Evolutionary conservation across 2,113 vertebrate genomes (phyloP), one percentile per base, ranked within the genome.

Genomic region (Oryzias melastigma): DNA sequence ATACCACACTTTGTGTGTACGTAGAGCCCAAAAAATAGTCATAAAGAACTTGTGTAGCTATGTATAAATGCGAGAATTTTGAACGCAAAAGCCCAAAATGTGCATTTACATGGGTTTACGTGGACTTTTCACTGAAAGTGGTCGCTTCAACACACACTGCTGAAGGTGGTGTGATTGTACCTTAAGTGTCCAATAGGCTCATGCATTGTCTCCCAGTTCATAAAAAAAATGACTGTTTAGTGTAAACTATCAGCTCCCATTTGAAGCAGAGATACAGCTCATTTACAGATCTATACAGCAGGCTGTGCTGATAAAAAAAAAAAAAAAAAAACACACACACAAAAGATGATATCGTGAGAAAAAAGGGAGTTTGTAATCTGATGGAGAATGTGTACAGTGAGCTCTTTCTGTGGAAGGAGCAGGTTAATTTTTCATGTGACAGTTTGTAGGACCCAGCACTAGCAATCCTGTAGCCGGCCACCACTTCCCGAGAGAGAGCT

Each of bases 381-480:
- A 49, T 45, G 29, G 14, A 69, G 65, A 51, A 83, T 59, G 63
- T 69, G 64, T 62, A 25, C 10, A 12, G 35, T 12, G 35, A 62
- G 53, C 64, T 60, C 52, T 69, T 49, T 83, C 60, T 78, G 58
- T 58, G 42, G 65, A 73, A 69, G n/a, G 56, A 76, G 65, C 65
- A 80, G 79, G 81, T 86, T 75, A 72, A 90, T 88, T 74, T 88
- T 88, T 90, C 75, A 90, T 86, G 73, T 1, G 1, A 60, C 40
- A n/a, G 72, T 86, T 85, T 76, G 71, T 73, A 60, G 50, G 60
- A 65, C 71, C 68, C 24, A 45, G 65, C 48, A 40, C 51, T 49
- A 47, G 54, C 59, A 66, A 62, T 81, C 68, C 75, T 75, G 76
- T 68, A 54, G 69, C 75, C 53, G 72, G 52, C 75, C 68, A 19